These are phyloP conservation scores for Nudaria mundana DNA, from an alignment of 2,888 invertebrate genomes.

Conservation along the genomic window DNA sequence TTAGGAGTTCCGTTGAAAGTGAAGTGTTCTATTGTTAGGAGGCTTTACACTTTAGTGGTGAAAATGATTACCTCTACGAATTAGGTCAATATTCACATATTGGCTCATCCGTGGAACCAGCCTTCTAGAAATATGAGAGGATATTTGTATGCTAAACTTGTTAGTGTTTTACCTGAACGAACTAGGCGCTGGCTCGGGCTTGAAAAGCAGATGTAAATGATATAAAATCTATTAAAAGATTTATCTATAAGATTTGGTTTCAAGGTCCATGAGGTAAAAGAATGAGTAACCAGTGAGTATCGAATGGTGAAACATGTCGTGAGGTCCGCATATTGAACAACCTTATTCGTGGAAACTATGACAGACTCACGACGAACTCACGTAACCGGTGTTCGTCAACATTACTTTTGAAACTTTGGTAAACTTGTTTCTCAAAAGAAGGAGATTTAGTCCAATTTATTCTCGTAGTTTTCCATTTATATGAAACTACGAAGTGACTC, in stretches of 20 bases:
- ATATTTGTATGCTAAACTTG: no score
- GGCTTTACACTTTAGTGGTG: constrained; percentile 41
- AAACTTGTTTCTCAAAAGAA: not conserved
- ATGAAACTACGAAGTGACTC: no score
- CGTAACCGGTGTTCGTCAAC: no score
- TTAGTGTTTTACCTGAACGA: no score
- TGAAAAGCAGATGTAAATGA: no score
- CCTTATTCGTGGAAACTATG: constrained; percentile 50
- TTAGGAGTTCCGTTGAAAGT: constrained; percentile 34
- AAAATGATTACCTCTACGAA: no score
- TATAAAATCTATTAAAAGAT: no score
- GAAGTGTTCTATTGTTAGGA: constrained; percentile 39
- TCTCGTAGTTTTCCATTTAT: no score
- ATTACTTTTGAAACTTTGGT: not conserved
- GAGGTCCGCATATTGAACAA: constrained; percentile 58
- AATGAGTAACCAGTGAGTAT: constrained; percentile 34
- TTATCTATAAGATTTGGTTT: constrained; percentile 1
- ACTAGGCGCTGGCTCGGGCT: no score
- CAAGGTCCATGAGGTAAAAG: constrained; percentile 47
- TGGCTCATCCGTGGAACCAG: not conserved
- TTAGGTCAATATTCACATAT: constrained; percentile 21
- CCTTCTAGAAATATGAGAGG: no score
- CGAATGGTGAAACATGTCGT: constrained; percentile 33
- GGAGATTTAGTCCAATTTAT: no score
- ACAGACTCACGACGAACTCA: constrained; percentile 34